A percentile compares a stretch with the other conserved stretches of the same genome.
Conservation (phyloP, 2,797 vertebrate genomes). For the Lepilemur septentrionalis region DNA sequence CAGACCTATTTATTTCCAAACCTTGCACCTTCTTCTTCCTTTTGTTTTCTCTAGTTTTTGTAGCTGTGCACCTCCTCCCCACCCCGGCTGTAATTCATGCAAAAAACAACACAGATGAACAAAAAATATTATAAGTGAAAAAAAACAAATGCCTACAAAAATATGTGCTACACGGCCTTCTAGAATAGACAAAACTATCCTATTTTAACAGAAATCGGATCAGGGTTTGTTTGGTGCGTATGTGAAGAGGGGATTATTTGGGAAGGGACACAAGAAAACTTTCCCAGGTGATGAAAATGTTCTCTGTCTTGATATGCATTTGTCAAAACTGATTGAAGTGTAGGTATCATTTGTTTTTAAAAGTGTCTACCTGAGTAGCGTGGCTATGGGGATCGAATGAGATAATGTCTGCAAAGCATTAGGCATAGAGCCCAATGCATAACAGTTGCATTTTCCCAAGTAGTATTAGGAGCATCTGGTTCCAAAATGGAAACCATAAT, state of each 20-base stretch:
- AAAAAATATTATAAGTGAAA: neutral
- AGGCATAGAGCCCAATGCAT: neutral
- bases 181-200: neutral
- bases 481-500: neutral
- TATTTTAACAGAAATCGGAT: neutral
- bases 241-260: neutral
- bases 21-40: neutral
- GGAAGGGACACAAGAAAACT: neutral
- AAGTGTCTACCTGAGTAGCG: neutral
- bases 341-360: neutral
- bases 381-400: neutral
- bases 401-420: neutral
- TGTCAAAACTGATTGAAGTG: neutral
- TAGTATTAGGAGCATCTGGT: neutral
- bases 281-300: neutral
- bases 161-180: neutral
- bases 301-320: neutral
- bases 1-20: neutral
- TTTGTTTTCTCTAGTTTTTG: neutral
- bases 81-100: accelerated
- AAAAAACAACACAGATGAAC: neutral
- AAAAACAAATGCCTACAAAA: neutral
- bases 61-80: neutral
- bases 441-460: neutral
- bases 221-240: neutral